Evolutionary conservation across 2,113 vertebrate species (phyloP), one percentile per base, ranked within the genome.

Genomic region (Harpagus bidentatus): DNA sequence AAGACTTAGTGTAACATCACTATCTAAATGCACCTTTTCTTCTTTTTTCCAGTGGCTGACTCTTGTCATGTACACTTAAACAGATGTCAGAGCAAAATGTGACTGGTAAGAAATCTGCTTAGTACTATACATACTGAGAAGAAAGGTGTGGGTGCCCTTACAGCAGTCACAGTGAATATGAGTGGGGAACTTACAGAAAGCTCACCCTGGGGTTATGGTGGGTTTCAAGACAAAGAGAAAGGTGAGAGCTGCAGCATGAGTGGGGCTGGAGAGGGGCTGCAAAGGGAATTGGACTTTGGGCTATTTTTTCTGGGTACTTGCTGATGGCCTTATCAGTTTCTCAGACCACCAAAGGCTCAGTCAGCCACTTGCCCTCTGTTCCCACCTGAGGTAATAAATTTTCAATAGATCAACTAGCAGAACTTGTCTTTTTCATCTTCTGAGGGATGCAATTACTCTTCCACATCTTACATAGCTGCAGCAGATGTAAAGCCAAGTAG

Each of bases 51-150:
- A 98, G 97, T 98, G 96, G 96, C 90, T 98, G 84, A 96, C 92
- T 21, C 93, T 97, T 50, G 94, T 95, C 88, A 98, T 97, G 97
- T 98, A 97, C 85, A 85, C 82, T 69, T 98, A 90, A 89, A 74
- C 50, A 28, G 26, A 70, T 11, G 69, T 50, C n/a, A 42, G 50
- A 76, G 25, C 56, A 86, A 43, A 40, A 4, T 8, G 42, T 29
- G 69, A 32, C 72, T 31, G 97, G 97, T 97, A 96, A 97, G 97
- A 55, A 77, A 80, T 62, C 48, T 77, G 53, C 21, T 71, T 82
- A 47, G 26, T 55, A n/a, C 22, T 81, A 4, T 34, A 28, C 14
- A 29, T 16, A 7, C 32, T 38, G 56, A 45, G 29, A 67, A 26
- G 20, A 59, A 65, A 70, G 43, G 17, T 15, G n/a, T 65, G 38